Evolutionary conservation across 2,797 vertebrate species (phyloP).

Genomic region (Odontamblyopus rebecca): DNA sequence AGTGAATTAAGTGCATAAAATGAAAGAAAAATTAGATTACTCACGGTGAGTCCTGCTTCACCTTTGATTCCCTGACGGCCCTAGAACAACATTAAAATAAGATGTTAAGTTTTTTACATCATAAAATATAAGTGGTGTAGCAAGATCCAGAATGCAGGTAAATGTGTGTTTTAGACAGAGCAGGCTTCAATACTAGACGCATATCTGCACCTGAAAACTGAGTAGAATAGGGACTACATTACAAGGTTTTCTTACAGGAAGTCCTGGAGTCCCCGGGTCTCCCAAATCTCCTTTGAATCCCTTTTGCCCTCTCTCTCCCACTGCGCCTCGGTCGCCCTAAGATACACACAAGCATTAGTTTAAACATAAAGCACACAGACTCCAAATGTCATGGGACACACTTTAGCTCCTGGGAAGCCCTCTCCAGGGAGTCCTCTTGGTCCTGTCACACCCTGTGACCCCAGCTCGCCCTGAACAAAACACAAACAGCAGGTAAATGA

Average conservation of each 20-base stretch:
- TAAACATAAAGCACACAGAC: background rate
- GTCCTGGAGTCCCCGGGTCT: slow-evolving; percentile 80
- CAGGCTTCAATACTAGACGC: background rate
- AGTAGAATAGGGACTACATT: background rate
- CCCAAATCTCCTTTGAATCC: slow-evolving; percentile 85
- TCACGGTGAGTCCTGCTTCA: slow-evolving; percentile 88
- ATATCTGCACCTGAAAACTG: background rate
- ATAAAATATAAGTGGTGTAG: background rate
- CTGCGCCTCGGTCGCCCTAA: slow-evolving; percentile 84
- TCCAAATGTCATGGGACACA: slow-evolving; percentile 43
- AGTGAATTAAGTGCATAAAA: background rate
- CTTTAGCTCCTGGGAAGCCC: slow-evolving; percentile 87
- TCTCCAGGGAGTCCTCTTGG: slow-evolving; percentile 85
- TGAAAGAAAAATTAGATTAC: slow-evolving; percentile 31
- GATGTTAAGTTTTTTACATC: background rate
- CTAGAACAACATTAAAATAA: slow-evolving; percentile 54
- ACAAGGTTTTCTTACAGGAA: slow-evolving; percentile 72
- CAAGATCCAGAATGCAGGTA: background rate
- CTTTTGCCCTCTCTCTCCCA: slow-evolving; percentile 84
- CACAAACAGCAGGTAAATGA: background rate
- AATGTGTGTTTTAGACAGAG: background rate
- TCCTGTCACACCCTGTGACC: slow-evolving; percentile 83
- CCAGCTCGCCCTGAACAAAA: slow-evolving; percentile 83
- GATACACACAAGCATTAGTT: background rate
- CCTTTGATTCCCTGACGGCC: slow-evolving; percentile 84